These are phyloP conservation scores for Nebria salina DNA, from an alignment of 2,888 invertebrate genomes.

Conservation along the genomic window DNA sequence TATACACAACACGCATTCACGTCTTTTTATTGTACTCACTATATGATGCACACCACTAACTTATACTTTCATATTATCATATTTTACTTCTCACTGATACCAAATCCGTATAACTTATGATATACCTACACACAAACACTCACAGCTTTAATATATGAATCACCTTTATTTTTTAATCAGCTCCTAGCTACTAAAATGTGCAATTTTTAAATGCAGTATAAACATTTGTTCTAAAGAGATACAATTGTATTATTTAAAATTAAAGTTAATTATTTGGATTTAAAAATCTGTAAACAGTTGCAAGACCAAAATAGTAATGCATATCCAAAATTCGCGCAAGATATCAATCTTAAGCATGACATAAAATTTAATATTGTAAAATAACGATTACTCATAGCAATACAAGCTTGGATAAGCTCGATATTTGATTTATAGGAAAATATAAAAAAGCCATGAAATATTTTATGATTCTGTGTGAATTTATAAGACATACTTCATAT, in stretches of 20 bases:
- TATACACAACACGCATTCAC: neutral
- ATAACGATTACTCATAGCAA: neutral
- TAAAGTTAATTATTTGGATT: neutral
- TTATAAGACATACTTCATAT: neutral
- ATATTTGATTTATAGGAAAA: neutral
- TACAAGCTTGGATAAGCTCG: neutral
- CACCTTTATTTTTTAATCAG: neutral
- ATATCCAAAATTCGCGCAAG: neutral
- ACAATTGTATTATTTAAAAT: no score
- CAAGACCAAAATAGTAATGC: neutral
- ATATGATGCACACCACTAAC: neutral
- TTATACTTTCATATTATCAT: neutral
- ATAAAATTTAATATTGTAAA: neutral
- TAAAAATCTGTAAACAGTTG: neutral
- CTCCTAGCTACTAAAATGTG: neutral
- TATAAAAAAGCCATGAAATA: neutral
- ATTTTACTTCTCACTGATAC: neutral
- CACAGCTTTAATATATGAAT: neutral
- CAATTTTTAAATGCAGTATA: no score
- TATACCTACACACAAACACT: neutral
- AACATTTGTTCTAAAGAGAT: no score
- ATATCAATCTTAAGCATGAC: neutral
- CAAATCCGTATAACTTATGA: neutral
- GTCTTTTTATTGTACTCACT: neutral
- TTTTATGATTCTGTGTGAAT: slow-evolving; percentile 1